Percentiles rank a stretch among this genome's conserved stretches.
Conservation (phyloP, 2,113 vertebrate species). For the Embiotoca jacksoni region DNA sequence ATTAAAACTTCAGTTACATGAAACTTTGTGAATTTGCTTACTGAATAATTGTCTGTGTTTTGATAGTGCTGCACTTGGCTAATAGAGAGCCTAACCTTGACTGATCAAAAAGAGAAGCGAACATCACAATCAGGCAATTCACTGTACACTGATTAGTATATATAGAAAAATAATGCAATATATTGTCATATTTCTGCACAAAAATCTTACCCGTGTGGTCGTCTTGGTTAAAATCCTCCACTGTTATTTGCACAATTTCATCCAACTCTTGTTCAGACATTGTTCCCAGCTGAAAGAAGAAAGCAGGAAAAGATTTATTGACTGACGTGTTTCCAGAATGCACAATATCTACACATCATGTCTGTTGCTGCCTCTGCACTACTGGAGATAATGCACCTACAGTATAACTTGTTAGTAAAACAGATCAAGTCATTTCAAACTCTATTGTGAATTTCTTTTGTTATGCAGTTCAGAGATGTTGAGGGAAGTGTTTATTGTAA, state of each 20-base stretch:
- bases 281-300: conserved; percentile 84
- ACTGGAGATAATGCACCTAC: neutral
- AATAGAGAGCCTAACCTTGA: neutral
- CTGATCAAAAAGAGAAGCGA: neutral
- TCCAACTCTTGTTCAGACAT: conserved; percentile 97
- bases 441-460: neutral
- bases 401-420: neutral
- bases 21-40: neutral
- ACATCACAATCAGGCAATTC: neutral
- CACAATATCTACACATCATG: neutral
- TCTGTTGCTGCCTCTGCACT: neutral
- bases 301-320: neutral
- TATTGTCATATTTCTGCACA: neutral
- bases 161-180: neutral
- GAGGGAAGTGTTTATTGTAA: neutral
- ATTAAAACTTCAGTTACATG: neutral
- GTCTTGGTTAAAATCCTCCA: conserved; percentile 92
- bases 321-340: neutral
- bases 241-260: conserved; percentile 97
- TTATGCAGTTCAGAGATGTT: neutral
- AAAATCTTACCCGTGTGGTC: conserved; percentile 87
- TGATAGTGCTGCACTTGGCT: no score
- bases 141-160: neutral
- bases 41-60: neutral
- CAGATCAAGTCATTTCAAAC: neutral